A percentile compares a stretch with the other conserved stretches of the same genome.
These are phyloP conservation scores for Melieria crassipennis DNA, from an alignment of 2,888 invertebrate genomes.

Conservation along the genomic window DNA sequence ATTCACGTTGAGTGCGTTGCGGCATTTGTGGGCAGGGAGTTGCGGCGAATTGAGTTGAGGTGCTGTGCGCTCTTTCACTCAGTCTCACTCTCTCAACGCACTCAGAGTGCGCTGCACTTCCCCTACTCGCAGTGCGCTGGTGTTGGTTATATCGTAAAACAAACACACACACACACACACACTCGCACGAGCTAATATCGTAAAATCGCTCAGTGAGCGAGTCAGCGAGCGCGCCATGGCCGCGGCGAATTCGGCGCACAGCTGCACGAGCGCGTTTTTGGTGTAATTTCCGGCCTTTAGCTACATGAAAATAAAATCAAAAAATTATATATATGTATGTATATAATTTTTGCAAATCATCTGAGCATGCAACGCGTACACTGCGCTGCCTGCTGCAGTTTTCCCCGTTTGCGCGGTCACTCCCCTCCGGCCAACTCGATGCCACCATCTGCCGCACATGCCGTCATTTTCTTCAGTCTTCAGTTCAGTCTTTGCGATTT, in stretches of 20 bases:
- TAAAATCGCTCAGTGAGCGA: conserved; percentile 23
- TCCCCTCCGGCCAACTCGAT: background rate
- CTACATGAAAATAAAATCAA: background rate
- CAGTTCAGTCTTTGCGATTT: background rate
- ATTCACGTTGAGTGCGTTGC: conserved; percentile 1
- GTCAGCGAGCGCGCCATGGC: conserved; percentile 9
- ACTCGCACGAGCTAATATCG: conserved; percentile 19
- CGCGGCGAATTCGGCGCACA: background rate
- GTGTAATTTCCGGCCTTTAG: background rate
- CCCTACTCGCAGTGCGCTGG: no score
- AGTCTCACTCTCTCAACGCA: background rate
- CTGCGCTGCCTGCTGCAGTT: background rate
- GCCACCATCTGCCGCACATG: background rate
- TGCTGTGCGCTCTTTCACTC: conserved; percentile 26
- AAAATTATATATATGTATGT: background rate
- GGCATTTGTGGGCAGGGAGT: conserved; percentile 13
- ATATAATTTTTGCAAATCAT: background rate
- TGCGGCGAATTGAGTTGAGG: conserved; percentile 16
- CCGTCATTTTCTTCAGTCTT: background rate
- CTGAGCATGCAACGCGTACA: background rate
- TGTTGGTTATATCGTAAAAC: background rate
- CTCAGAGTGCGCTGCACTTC: no score
- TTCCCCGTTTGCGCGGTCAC: background rate
- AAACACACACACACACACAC: background rate
- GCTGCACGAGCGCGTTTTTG: background rate